Percentiles rank a stretch among this genome's conserved stretches.
phyloP scores from a whole-genome alignment of 2,113 vertebrate species.

The Bos taurus region ARS-UCD2.0 NC_037342.1:77231501-77232000 shows the following conservation, averaged over 20 bases:
- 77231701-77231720: conserved; percentile 12
- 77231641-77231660: fast-evolving
- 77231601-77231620: background rate
- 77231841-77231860: background rate
- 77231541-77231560: background rate
- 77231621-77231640: background rate
- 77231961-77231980: too few species aligned
- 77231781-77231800: background rate
- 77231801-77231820: background rate
- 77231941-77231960: background rate
- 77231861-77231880: background rate
- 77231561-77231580: background rate
- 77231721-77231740: background rate
- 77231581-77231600: background rate
- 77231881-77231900: background rate
- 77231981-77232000: background rate
- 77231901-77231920: background rate
- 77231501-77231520: background rate
- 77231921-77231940: background rate
- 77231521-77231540: background rate
- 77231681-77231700: conserved; percentile 12
- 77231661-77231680: conserved; percentile 22
- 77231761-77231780: conserved; percentile 30
- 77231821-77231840: background rate
- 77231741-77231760: background rate